Base-by-base conservation (phyloP, 2,797 vertebrate species). In the Gallinago solitaria region DNA sequence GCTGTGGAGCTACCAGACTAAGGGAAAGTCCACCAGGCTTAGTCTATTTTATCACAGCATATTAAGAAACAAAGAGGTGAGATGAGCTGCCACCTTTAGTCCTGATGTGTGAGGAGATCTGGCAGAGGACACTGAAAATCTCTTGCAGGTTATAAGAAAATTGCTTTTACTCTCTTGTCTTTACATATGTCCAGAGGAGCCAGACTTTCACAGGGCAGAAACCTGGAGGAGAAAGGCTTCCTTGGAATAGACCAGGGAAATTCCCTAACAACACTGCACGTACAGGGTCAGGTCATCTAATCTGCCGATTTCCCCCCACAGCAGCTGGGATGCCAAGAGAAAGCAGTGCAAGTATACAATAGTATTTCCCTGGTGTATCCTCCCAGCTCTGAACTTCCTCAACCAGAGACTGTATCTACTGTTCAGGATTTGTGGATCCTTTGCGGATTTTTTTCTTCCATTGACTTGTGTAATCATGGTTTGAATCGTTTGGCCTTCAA, bases 371-470 rank as follows among this genome's bases (percentile, higher is more conserved):
- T 33, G 54, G 96, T 59, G 94, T 95, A 95, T 90, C 96, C 95
- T 97, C 96, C 95, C 92, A 71, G 80, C 51, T 59, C 85, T 67
- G 35, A 89, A 93, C 90, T 96, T 97, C 93, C 95, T 95, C 83
- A 73, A 0, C 11, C 69, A 84, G 33, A 84, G 70, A 73, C 91
- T 65, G 5, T 91, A 90, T 93, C 93, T 83, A 21, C 45, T 81
- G 11, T 5, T 88, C 69, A 89, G 84, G 75, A 97, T 48, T 48
- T 48, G 47, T 48, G 47, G 47, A 39, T 14, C 56, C 71, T 71
- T 17, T 4, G 5, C 6, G 41, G 69, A 27, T 79, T 73, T 81
- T 77, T 90, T 35, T 35, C 30, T 76, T 68, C 76, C 57, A 86
- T 21, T 88, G 90, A 86, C 88, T 93, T 88, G 83, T 97, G 74